Conservation (phyloP, 2,113 vertebrate genomes). For the Shinisaurus crocodilurus region DNA sequence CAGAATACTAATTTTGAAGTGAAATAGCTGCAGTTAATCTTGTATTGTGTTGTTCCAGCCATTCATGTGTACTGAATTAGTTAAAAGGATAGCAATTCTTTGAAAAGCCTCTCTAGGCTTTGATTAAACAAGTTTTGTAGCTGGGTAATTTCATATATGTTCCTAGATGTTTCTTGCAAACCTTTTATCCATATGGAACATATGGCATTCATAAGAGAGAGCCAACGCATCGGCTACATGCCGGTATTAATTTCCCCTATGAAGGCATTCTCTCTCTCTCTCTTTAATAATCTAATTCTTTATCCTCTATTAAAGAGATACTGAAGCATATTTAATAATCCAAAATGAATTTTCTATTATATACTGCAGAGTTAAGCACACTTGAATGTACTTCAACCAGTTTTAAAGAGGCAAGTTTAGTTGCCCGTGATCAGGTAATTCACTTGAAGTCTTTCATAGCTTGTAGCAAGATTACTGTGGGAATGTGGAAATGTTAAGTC, state of each 20-base stretch:
- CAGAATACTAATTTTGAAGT: constrained; percentile 48
- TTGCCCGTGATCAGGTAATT: constrained; percentile 79
- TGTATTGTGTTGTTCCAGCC: constrained; percentile 41
- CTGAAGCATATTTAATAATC: constrained; percentile 67
- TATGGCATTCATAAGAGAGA: constrained; percentile 66
- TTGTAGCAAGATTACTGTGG: constrained; percentile 85
- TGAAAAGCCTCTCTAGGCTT: constrained; percentile 65
- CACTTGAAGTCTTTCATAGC: constrained; percentile 82
- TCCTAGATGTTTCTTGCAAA: constrained; percentile 56
- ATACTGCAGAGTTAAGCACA: constrained; percentile 82
- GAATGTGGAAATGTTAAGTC: constrained; percentile 78
- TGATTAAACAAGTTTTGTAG: constrained; percentile 62
- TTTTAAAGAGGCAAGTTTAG: constrained; percentile 78
- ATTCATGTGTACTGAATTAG: constrained; percentile 60
- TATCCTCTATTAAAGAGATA: constrained; percentile 70
- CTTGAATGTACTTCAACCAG: constrained; percentile 70
- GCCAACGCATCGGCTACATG: constrained; percentile 65
- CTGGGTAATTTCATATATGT: constrained; percentile 55
- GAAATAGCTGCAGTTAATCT: constrained; percentile 53
- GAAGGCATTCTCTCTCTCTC: constrained; percentile 68
- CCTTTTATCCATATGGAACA: constrained; percentile 56
- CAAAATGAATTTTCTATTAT: constrained; percentile 80
- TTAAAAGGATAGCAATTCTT: constrained; percentile 42
- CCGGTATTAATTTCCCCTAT: constrained; percentile 67
- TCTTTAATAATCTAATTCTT: constrained; percentile 63